Percentiles rank a stretch among this genome's conserved stretches.
Evolutionary conservation across 2,888 invertebrate genomes (phyloP).

Genomic region (Drosophila longiperda): DNA sequence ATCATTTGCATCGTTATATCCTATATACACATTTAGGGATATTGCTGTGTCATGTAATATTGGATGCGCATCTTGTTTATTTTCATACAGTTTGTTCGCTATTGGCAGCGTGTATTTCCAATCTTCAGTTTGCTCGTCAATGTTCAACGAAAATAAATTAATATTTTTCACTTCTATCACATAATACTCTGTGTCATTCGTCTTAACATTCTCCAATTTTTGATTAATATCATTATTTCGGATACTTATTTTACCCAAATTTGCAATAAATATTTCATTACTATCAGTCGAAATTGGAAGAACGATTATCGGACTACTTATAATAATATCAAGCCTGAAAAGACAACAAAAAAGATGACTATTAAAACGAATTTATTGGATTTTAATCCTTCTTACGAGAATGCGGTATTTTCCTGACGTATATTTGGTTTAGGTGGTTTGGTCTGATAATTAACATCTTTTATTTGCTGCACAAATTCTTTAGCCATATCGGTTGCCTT

Average conservation of each 20-base stretch:
- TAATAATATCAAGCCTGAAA: conserved; percentile 89
- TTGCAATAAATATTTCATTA: conserved; percentile 94
- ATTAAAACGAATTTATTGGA: neutral
- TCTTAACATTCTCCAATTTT: conserved; percentile 17
- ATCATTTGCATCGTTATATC: conserved; percentile 39
- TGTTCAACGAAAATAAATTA: conserved; percentile 92
- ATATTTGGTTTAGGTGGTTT: conserved; percentile 41
- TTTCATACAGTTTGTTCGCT: conserved; percentile 91
- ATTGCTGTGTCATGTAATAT: conserved; percentile 95
- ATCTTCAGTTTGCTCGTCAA: conserved; percentile 85
- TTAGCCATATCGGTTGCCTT: conserved; percentile 98
- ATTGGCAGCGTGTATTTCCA: conserved; percentile 84
- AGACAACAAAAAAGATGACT: neutral
- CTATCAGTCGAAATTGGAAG: conserved; percentile 92
- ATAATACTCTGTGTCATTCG: conserved; percentile 84
- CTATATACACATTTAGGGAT: conserved; percentile 86
- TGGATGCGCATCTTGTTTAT: conserved; percentile 90
- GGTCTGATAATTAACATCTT: conserved; percentile 57
- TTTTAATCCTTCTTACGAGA: conserved; percentile 48
- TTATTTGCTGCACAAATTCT: conserved; percentile 91
- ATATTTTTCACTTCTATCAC: conserved; percentile 92
- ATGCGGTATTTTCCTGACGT: conserved; percentile 23
- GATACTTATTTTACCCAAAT: conserved; percentile 94
- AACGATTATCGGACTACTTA: conserved; percentile 96
- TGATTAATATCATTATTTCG: conserved; percentile 83